phyloP scores from a whole-genome alignment of 2,797 vertebrate species.

The Dendrocincla fuliginosa region DNA sequence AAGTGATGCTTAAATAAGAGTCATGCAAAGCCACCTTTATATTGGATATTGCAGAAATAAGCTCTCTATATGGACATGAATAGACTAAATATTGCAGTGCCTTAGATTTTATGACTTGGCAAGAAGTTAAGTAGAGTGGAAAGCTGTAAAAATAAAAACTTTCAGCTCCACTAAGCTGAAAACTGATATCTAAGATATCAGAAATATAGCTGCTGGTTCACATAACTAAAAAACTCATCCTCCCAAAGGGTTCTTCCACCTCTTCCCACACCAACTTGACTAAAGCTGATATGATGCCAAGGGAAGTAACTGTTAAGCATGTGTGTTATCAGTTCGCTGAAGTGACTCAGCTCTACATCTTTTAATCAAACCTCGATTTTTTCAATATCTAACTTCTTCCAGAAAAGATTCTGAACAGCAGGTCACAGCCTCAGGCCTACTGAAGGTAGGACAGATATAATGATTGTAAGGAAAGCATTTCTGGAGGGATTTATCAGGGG shows the following conservation, averaged over 20 bases:
- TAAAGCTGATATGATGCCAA: neutral
- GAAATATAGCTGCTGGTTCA: slow-evolving; percentile 23
- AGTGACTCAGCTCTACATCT: neutral
- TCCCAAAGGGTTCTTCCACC: neutral
- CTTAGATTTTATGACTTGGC: slow-evolving; percentile 37
- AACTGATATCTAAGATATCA: neutral
- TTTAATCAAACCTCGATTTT: neutral
- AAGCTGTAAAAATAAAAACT: slow-evolving; percentile 54
- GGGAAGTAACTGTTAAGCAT: neutral
- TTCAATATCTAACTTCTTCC: slow-evolving; percentile 2
- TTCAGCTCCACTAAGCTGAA: slow-evolving; percentile 36
- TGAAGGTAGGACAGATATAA: neutral
- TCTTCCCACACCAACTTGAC: neutral
- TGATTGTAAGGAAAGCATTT: neutral
- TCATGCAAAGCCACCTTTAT: slow-evolving; percentile 4
- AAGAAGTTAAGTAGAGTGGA: slow-evolving; percentile 33
- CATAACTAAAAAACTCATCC: neutral
- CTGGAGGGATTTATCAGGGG: neutral
- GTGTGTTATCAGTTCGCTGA: neutral
- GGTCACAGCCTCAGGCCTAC: neutral
- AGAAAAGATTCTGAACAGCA: slow-evolving; percentile 12
- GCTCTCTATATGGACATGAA: neutral
- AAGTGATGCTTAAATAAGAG: neutral
- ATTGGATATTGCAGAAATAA: neutral
- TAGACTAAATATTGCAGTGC: slow-evolving; percentile 9